These are phyloP conservation scores for Pseudomugil gertrudae DNA, from an alignment of 2,797 vertebrate genomes.

Conservation along the genomic window DNA sequence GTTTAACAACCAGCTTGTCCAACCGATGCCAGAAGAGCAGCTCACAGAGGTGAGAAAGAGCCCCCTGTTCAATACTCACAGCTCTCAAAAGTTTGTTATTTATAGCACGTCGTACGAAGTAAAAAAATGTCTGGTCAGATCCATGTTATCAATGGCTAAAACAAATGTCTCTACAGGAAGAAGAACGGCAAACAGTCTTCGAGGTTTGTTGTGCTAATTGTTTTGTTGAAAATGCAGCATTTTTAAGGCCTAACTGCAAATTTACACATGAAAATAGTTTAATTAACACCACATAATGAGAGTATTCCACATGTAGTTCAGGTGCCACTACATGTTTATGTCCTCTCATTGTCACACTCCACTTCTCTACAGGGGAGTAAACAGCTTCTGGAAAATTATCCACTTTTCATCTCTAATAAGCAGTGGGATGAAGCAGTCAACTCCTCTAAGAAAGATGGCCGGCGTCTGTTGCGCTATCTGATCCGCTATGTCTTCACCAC, in stretches of 20 bases:
- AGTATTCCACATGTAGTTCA: neutral
- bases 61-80: constrained; percentile 1
- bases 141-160: constrained; percentile 10
- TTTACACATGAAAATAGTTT: neutral
- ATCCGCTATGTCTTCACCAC: constrained; percentile 99
- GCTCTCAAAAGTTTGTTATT: constrained; percentile 7
- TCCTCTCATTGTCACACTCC: neutral
- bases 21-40: constrained; percentile 89
- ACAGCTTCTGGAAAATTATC: constrained; percentile 98
- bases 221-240: too few species aligned
- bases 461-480: constrained; percentile 96
- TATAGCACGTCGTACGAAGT: constrained; percentile 9
- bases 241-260: too few species aligned
- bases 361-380: constrained; percentile 89
- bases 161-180: constrained; percentile 64
- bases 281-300: neutral
- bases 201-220: constrained; percentile 75
- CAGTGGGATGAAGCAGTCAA: constrained; percentile 99
- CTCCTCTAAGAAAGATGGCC: constrained; percentile 97
- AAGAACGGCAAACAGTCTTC: constrained; percentile 76
- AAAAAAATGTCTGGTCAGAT: constrained; percentile 1
- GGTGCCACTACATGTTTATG: neutral
- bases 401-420: constrained; percentile 98
- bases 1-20: constrained; percentile 93
- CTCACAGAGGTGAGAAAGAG: constrained; percentile 88